phyloP scores from a whole-genome alignment of 2,888 invertebrate genomes.

The Gymnocheta viridis region DNA sequence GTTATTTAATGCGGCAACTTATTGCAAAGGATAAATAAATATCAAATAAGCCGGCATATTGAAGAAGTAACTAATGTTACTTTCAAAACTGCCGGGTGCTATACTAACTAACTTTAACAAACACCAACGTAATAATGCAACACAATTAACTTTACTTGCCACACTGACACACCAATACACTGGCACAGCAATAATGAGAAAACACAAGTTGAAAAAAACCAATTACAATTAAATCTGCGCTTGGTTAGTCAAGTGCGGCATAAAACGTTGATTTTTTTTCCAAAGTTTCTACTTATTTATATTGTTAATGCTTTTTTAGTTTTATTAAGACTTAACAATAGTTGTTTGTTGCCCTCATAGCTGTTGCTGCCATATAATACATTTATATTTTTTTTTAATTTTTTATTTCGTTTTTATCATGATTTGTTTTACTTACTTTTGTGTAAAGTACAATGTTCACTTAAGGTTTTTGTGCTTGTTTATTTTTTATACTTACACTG shows the following conservation, averaged over 20 bases:
- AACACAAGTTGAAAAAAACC: conserved; percentile 32
- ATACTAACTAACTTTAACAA: not conserved
- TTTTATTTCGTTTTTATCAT: conserved; percentile 19
- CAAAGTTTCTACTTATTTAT: not conserved
- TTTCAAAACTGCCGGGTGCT: not conserved
- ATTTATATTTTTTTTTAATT: conserved; percentile 4
- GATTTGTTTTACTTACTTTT: conserved; percentile 27
- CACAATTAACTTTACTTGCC: not conserved
- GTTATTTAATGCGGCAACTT: no score
- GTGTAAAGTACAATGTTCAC: not conserved
- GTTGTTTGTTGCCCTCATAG: conserved; percentile 1
- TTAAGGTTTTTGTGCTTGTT: conserved; percentile 21
- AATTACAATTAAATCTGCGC: conserved; percentile 78
- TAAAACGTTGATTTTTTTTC: conserved; percentile 22
- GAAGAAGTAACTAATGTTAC: not conserved
- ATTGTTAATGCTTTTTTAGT: conserved; percentile 4
- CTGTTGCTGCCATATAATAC: conserved; percentile 13
- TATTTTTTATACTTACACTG: not conserved
- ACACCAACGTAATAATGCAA: not conserved
- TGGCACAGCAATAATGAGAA: not conserved
- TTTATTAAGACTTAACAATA: conserved; percentile 35
- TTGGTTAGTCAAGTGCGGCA: conserved; percentile 77
- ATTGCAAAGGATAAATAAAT: no score
- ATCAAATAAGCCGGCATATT: no score
- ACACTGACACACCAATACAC: conserved; percentile 12